phyloP scores from a whole-genome alignment of 1,140 invertebrate genomes.

The Dendroctonus ponderosae region DNA sequence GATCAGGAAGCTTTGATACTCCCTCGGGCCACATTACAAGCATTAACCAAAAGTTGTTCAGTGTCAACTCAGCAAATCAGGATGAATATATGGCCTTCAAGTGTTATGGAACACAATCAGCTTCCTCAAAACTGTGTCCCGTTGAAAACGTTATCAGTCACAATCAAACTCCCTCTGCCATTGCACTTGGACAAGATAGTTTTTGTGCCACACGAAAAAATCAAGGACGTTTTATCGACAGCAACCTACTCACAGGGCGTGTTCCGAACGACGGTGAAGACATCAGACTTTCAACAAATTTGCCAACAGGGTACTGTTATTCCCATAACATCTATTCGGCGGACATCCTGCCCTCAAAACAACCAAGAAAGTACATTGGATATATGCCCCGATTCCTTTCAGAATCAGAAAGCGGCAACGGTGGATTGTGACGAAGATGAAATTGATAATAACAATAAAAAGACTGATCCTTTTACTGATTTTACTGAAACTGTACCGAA shows the following conservation, averaged over 20 bases:
- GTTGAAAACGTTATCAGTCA: too few species aligned
- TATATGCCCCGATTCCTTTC: neutral
- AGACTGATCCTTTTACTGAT: conserved; percentile 17
- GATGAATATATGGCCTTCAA: too few species aligned
- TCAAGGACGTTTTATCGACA: conserved; percentile 7
- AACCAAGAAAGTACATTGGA: too few species aligned
- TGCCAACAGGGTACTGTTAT: neutral
- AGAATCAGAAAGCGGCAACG: conserved; percentile 1
- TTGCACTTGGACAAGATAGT: conserved; percentile 9
- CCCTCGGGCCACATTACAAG: too few species aligned
- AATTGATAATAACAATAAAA: conserved; percentile 6
- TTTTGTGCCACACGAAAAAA: conserved; percentile 12
- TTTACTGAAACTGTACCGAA: conserved; percentile 5
- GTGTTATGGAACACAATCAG: too few species aligned
- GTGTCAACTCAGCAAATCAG: too few species aligned
- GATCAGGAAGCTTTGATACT: too few species aligned
- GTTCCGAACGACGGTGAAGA: neutral
- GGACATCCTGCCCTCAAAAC: too few species aligned
- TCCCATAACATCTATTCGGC: too few species aligned
- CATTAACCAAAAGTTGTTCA: too few species aligned
- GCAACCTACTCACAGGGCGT: neutral
- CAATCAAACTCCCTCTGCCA: neutral
- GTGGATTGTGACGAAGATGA: conserved; percentile 29
- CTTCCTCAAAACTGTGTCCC: too few species aligned
- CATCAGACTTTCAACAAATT: conserved; percentile 2